Conservation (phyloP, 2,113 vertebrate genomes). For the Spea multiplicata region DNA sequence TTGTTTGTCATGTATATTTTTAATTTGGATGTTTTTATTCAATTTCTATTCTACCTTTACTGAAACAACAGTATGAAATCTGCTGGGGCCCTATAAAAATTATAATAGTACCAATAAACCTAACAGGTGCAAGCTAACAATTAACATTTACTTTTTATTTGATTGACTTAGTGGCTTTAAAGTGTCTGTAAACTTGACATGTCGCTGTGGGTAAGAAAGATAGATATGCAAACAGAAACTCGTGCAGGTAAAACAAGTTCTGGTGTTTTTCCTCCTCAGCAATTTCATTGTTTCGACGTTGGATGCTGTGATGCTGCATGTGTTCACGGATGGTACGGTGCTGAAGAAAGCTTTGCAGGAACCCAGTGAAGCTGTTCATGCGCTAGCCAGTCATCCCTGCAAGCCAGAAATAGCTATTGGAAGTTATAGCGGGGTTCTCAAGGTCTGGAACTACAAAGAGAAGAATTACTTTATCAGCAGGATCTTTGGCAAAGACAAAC, state of each 20-base stretch:
- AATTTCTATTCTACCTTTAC: no score
- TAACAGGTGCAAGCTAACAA: no score
- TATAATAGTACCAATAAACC: no score
- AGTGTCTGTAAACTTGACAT: no score
- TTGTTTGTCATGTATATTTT: no score
- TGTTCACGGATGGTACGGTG: conserved; percentile 62
- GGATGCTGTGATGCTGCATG: conserved; percentile 69
- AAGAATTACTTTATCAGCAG: conserved; percentile 67
- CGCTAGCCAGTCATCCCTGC: conserved; percentile 81
- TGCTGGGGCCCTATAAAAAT: no score
- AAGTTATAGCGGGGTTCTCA: conserved; percentile 75
- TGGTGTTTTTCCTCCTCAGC: conserved; percentile 64
- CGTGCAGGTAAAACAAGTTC: not conserved
- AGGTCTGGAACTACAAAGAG: conserved; percentile 76
- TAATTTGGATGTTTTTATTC: no score
- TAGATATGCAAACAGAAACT: not conserved
- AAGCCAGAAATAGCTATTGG: conserved; percentile 71
- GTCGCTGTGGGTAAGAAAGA: not conserved
- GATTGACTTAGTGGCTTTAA: no score
- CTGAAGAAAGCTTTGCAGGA: conserved; percentile 70
- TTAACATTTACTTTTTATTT: no score
- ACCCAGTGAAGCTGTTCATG: conserved; percentile 64
- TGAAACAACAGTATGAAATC: no score
- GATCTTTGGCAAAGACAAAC: conserved; percentile 63
- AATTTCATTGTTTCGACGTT: conserved; percentile 81